These are phyloP conservation scores for Popillia japonica DNA, from an alignment of 1,140 invertebrate species.

Conservation along the genomic window DNA sequence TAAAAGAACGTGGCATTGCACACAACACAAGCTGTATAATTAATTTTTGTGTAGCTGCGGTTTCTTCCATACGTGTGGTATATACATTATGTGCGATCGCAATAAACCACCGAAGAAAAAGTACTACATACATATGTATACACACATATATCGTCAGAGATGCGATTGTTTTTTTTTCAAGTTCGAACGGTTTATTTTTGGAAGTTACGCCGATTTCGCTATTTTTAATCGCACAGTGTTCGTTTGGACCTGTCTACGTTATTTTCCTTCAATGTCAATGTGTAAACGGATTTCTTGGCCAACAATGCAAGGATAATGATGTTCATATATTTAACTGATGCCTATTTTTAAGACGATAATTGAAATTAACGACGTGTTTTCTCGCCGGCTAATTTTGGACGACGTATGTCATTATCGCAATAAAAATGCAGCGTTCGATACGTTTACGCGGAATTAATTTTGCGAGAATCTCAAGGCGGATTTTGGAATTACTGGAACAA, in stretches of 20 bases:
- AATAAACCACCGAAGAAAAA: no score
- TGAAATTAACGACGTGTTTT: slow-evolving; percentile 9
- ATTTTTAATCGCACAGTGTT: not conserved
- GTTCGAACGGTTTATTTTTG: slow-evolving; percentile 18
- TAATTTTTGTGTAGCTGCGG: not conserved
- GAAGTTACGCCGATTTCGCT: slow-evolving; percentile 24
- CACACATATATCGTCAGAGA: not conserved
- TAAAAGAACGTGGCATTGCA: not conserved
- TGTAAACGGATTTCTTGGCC: slow-evolving; percentile 21
- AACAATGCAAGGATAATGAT: slow-evolving; percentile 32
- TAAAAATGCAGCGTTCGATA: not conserved
- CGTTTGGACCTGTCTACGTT: slow-evolving; percentile 3
- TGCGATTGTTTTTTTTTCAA: slow-evolving; percentile 25
- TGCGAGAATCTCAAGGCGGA: no score
- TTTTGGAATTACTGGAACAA: no score
- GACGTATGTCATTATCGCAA: not conserved
- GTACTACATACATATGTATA: not conserved
- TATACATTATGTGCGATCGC: no score
- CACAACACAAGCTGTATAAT: not conserved
- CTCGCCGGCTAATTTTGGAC: not conserved
- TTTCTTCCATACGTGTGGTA: no score
- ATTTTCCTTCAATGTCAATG: slow-evolving; percentile 32
- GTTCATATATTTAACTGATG: slow-evolving; percentile 14
- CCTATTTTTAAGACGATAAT: slow-evolving; percentile 10
- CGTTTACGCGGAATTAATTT: no score